These are phyloP conservation scores for Bombus pyrosoma DNA, from an alignment of 1,140 invertebrate genomes.

Conservation along the genomic window DNA sequence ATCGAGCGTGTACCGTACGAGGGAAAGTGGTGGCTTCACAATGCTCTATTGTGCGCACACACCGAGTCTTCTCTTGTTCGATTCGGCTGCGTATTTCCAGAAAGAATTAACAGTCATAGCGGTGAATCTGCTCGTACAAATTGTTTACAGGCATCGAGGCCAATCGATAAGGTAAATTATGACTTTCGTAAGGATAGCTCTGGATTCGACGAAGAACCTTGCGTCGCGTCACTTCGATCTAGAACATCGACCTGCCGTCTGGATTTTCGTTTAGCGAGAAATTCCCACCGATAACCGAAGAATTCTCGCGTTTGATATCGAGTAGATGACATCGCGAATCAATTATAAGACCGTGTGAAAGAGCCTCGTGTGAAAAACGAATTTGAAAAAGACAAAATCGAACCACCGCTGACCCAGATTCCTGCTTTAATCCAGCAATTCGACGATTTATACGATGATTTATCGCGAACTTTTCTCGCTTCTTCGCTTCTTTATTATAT, in stretches of 20 bases:
- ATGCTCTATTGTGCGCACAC: background rate
- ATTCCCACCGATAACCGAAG: too few species aligned
- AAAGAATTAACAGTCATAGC: too few species aligned
- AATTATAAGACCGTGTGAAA: background rate
- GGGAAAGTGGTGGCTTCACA: background rate
- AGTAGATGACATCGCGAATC: background rate
- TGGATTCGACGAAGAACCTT: background rate
- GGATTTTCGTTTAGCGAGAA: background rate
- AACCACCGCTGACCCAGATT: too few species aligned
- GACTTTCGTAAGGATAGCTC: background rate
- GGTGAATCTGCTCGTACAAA: background rate
- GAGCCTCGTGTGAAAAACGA: background rate
- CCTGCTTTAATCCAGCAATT: background rate
- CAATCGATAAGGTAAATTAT: background rate
- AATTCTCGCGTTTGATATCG: background rate
- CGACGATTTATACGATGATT: too few species aligned
- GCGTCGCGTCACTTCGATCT: background rate
- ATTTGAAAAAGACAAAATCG: background rate
- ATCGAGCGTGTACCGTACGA: too few species aligned
- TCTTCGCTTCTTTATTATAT: too few species aligned
- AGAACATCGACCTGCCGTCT: background rate
- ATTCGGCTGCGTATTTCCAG: background rate
- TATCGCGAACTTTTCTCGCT: too few species aligned
- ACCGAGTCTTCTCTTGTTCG: background rate
- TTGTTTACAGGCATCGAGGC: slow-evolving; percentile 4